Evolutionary conservation across 2,797 vertebrate genomes (phyloP).

Genomic region (Bryconaethiops microstoma): DNA sequence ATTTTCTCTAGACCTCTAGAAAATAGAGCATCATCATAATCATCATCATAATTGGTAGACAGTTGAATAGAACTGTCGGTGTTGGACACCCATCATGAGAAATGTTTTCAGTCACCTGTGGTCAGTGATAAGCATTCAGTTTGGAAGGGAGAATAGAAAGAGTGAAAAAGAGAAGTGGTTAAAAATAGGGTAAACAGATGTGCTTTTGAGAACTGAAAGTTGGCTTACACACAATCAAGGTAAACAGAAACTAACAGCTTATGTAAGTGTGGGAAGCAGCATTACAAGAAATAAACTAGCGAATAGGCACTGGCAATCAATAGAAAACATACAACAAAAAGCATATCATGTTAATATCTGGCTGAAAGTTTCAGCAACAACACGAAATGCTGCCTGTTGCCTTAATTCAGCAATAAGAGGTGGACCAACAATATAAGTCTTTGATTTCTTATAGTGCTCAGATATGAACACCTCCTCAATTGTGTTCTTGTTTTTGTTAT

Average conservation of each 20-base stretch:
- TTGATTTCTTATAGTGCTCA: slow-evolving; percentile 65
- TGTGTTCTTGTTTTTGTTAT: slow-evolving; percentile 67
- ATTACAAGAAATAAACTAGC: neutral
- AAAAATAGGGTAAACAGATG: slow-evolving; percentile 22
- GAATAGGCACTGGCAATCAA: neutral
- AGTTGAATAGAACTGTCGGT: neutral
- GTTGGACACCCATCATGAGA: neutral
- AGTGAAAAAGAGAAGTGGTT: slow-evolving; percentile 41
- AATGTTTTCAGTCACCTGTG: neutral
- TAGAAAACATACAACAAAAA: neutral
- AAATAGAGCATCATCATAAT: neutral
- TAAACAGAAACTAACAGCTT: slow-evolving; percentile 30
- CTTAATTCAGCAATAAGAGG: slow-evolving; percentile 68
- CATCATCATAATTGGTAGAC: neutral
- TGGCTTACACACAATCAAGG: neutral
- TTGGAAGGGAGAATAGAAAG: neutral
- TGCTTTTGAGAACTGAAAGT: slow-evolving; percentile 39
- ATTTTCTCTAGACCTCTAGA: neutral
- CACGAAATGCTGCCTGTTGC: neutral
- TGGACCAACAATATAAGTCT: slow-evolving; percentile 66
- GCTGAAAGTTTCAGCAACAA: neutral
- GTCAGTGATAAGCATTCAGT: neutral
- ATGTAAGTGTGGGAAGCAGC: neutral
- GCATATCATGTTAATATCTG: neutral
- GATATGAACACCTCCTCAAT: slow-evolving; percentile 69